Conservation (phyloP, 2,888 invertebrate genomes). For the Tachina lurida region DNA sequence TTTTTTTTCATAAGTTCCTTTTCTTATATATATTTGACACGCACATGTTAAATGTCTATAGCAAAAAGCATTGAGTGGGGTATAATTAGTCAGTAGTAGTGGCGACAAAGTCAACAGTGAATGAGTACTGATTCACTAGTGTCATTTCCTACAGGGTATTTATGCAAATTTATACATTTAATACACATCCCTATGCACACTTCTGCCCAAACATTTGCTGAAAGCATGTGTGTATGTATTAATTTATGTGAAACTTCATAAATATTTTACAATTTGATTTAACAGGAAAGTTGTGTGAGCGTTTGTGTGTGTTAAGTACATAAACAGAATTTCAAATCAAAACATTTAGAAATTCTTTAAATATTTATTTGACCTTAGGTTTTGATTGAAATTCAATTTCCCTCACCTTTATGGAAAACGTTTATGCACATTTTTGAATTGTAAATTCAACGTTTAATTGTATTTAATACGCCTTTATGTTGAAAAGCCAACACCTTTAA, state of each 20-base stretch:
- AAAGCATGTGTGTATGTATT: neutral
- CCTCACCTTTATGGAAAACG: neutral
- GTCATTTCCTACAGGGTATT: neutral
- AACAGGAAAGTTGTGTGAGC: neutral
- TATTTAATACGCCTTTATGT: no score
- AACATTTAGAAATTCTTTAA: conserved; percentile 29
- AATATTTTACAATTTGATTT: conserved; percentile 12
- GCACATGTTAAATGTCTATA: no score
- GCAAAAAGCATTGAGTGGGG: no score
- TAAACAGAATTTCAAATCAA: conserved; percentile 38
- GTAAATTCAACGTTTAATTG: no score
- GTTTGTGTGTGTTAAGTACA: neutral
- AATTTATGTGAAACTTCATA: conserved; percentile 6
- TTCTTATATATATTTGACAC: no score
- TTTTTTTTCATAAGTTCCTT: no score
- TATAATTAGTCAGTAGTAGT: no score
- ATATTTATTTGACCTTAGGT: conserved; percentile 26
- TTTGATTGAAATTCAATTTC: neutral
- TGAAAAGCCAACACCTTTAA: no score
- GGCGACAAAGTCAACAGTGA: no score
- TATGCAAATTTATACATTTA: neutral
- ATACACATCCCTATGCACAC: no score
- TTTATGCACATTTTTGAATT: no score
- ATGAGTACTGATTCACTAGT: no score
- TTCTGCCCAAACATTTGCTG: neutral